Base-by-base conservation (phyloP, 2,797 vertebrate species). In the Pagetopsis macropterus region DNA sequence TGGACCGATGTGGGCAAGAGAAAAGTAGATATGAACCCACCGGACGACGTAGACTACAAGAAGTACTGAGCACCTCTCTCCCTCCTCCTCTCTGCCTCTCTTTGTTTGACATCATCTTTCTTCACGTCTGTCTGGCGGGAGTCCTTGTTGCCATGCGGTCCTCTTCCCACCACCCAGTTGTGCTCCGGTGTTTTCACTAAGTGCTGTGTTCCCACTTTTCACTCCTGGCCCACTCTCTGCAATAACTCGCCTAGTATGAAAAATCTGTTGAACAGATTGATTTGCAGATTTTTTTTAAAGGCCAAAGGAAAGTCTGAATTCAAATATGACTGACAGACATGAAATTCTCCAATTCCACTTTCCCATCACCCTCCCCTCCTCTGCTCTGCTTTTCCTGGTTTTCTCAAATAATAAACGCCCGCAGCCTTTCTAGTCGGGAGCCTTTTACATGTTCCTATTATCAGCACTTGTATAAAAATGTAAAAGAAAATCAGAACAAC, bases 1-100 rank as follows among this genome's bases (percentile, higher is more conserved):
- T 99, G 98, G 97, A 95, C 91, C 70, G 98, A 99, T 65, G 97
- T 99, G 74, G 96, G 95, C 76, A 98, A 95, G 93, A 95, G 94
- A 81, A 97, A 94, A 94, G 96, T 99, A 82, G 97, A 98, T 3
- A 94, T 97, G 78, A 99, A 95, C 87, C 98, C 98, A 71, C 97
- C 97, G 40, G 97, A 98, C 21, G 97, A 98, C 11, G 93, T 95
- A 54, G 98, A 99, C 90, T 97, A 94, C 92, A 99, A 97, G 92
- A 96, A 98, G 84, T 98, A 94, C 90, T 98, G 93, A 96, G 92
- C 81, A 72, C 72, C 57, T 21, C 41, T 9, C 45, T 44, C 17
- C 8, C 19, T 2, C 17, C 27, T 27, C 27, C 27, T 3, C 23
- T 17, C 16, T 5, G 15, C 12, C 0, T 19, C 4, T 21, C 0